These are phyloP conservation scores for Trissolcus basalis DNA, from an alignment of 1,140 invertebrate species.

Conservation along the genomic window DNA sequence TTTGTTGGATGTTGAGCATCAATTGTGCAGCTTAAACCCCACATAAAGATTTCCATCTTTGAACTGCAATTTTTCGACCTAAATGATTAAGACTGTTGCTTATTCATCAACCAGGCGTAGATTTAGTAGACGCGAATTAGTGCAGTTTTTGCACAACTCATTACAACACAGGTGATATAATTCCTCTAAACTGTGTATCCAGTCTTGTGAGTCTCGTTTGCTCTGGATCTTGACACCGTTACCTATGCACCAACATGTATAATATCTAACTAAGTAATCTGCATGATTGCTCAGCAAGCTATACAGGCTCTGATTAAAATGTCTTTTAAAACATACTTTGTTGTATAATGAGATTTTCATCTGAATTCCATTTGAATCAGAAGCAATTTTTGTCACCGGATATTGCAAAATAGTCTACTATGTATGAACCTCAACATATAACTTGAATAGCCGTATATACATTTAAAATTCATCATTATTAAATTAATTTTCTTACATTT, in stretches of 20 bases:
- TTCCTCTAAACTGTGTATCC: background rate
- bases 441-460: too few relatives aligned
- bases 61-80: background rate
- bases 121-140: too few relatives aligned
- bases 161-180: constrained; percentile 5
- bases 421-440: background rate
- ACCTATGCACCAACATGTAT: background rate
- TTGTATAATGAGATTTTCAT: background rate
- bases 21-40: background rate
- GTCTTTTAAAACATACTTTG: background rate
- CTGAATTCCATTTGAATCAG: background rate
- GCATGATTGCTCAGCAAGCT: background rate
- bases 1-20: background rate
- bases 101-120: background rate
- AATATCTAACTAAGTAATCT: constrained; percentile 2
- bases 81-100: background rate
- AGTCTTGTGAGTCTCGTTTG: background rate
- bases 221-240: constrained; percentile 3
- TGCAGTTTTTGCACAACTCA: background rate
- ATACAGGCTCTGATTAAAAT: background rate
- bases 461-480: too few relatives aligned
- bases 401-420: background rate
- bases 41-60: background rate
- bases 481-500: too few relatives aligned
- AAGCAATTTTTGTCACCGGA: background rate